Evolutionary conservation across 1,140 invertebrate species (phyloP).

Genomic region (Drosophila quadrilineata): DNA sequence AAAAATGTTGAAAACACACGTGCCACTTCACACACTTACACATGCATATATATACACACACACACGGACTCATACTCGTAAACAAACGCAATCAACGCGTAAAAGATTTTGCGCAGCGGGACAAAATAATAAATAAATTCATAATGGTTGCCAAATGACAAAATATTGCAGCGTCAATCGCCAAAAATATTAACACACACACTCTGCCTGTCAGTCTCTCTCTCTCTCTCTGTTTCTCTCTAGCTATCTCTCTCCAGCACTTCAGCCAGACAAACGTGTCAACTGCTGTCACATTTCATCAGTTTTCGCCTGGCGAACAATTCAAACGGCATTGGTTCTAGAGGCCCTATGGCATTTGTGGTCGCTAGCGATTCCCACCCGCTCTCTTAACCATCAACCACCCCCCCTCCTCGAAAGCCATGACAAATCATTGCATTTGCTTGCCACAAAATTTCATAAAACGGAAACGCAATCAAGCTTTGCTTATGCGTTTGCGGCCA

Average conservation of each 20-base stretch:
- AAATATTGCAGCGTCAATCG: slow-evolving; percentile 74
- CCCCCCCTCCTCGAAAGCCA: slow-evolving; percentile 40
- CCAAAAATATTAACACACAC: slow-evolving; percentile 70
- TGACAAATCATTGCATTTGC: slow-evolving; percentile 73
- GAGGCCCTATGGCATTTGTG: no score
- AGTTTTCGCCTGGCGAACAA: not conserved
- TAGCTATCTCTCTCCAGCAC: no score
- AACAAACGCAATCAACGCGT: slow-evolving; percentile 65
- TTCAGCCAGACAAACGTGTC: slow-evolving; percentile 7
- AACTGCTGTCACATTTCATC: slow-evolving; percentile 36
- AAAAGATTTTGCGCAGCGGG: slow-evolving; percentile 46
- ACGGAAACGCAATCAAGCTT: slow-evolving; percentile 77
- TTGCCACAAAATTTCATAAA: slow-evolving; percentile 75
- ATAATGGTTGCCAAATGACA: slow-evolving; percentile 75
- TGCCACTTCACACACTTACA: slow-evolving; percentile 24
- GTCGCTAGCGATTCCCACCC: slow-evolving; percentile 6
- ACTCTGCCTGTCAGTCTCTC: no score
- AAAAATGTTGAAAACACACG: slow-evolving; percentile 73
- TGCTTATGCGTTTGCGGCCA: slow-evolving; percentile 43
- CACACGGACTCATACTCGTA: slow-evolving; percentile 8
- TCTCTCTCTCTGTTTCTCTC: no score
- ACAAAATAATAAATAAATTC: slow-evolving; percentile 75
- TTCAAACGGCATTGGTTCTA: not conserved
- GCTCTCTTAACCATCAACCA: slow-evolving; percentile 14
- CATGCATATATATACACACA: slow-evolving; percentile 1